Base-by-base conservation (phyloP, 1,140 invertebrate species). In the Hestina assimilis region DNA sequence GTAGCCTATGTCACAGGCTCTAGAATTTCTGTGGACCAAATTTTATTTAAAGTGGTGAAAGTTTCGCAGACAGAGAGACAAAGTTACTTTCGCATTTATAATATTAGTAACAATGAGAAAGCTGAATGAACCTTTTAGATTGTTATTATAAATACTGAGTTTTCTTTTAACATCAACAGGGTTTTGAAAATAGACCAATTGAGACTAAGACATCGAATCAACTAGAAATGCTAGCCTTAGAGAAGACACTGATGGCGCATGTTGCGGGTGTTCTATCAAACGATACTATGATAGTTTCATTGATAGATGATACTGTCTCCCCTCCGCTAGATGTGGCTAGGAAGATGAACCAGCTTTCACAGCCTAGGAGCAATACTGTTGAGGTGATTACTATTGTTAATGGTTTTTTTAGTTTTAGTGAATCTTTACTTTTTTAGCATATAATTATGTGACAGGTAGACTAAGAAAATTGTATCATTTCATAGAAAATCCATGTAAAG, bases 151-250 rank as follows among this genome's bases (percentile, higher is more conserved):
- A n/a, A n/a, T n/a, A n/a, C n/a, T n/a, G n/a, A n/a, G n/a, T n/a
- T n/a, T n/a, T n/a, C n/a, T n/a, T n/a, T n/a, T n/a, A n/a, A 6
- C 7, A 38, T 14, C 6, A n/a, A 33, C 42, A 87, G 83, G 83
- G 83, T 26, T 87, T 74, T 71, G 84, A 87, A 63, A 78, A 80
- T 42, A 83, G 72, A 52, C 78, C 76, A 61, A 71, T 83, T 4
- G 84, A 87, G 54, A 80, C 76, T 1, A 84, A 88, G 46, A 83
- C 81, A 14, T 83, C 83, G 14, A 88, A 88, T 33, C 81, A 86
- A 45, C 42, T 88, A 20, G 85, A 88, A 71, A 88, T 88, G 85
- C 55, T 88, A 21, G 85, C 85, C 0, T 52, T 88, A 29, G 85
- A 88, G 50, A 86, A 86, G 54, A 83, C 83, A 1, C 56, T 88